A percentile compares a stretch with the other conserved stretches of the same genome.
Conservation (phyloP, 2,113 vertebrate genomes). For the Nycticebus coucang region DNA sequence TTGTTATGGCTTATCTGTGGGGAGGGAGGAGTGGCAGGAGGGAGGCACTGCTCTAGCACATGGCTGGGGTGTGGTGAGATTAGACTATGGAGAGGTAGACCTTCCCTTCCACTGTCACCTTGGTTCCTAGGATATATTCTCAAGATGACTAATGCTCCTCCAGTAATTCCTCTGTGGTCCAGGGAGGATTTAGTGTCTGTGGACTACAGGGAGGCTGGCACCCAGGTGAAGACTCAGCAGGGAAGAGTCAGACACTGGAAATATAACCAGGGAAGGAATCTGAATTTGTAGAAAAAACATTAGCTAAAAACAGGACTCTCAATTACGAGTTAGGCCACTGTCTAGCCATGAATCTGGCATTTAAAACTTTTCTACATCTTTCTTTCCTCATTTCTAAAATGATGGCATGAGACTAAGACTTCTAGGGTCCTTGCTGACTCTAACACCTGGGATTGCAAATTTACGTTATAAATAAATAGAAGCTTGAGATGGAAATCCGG, state of each 20-base stretch:
- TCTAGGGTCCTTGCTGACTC: neutral
- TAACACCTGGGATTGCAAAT: neutral
- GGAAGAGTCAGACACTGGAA: neutral
- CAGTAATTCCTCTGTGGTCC: neutral
- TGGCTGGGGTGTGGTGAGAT: neutral
- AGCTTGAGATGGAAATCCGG: neutral
- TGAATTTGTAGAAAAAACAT: neutral
- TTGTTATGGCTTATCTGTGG: neutral
- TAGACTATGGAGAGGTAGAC: neutral
- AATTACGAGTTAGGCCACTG: too few relatives aligned
- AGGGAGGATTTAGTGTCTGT: neutral
- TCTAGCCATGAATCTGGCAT: neutral
- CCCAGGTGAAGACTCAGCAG: neutral
- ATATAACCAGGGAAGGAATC: neutral
- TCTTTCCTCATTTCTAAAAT: conserved; percentile 14
- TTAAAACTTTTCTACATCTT: neutral
- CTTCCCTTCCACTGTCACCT: neutral
- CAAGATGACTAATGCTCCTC: neutral
- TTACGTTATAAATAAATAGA: neutral
- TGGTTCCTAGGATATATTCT: neutral
- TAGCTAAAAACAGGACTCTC: neutral
- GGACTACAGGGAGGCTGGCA: neutral
- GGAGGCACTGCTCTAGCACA: neutral
- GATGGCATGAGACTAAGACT: neutral
- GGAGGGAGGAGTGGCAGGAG: neutral